Base-by-base conservation (phyloP, 2,797 vertebrate species). In the Sparidentex hasta region DNA sequence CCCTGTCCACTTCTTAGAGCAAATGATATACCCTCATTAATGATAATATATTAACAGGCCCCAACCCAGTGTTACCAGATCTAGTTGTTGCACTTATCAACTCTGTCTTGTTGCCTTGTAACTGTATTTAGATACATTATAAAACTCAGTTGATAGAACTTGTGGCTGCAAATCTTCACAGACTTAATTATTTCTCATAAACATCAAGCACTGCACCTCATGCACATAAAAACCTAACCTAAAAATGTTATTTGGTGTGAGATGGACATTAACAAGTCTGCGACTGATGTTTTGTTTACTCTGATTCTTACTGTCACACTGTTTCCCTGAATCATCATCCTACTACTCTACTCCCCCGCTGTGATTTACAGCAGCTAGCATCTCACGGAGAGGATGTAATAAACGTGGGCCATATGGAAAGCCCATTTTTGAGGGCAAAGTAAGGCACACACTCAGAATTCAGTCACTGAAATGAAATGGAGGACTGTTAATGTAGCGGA, bases 21-120 rank as follows among this genome's bases (percentile, higher is more conserved):
- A 54, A 83, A 50, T 74, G 62, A 78, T 88, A 79, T 80, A 77
- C 74, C 14, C 71, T 78, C 64, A 51, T 66, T 90, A 83, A 89
- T 90, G 74, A 86, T 79, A 71, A 76, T 69, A 51, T 79, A 85
- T 84, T 81, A 84, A 88, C 76, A 81, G 61, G 57, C 74, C 58
- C 63, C 56, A 48, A 57, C 78, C 58, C 65, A 71, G 58, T 76
- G 68, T 62, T 85, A 78, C 74, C 87, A 90, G 83, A 27, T 51
- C 46, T 44, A 69, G 38, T 54, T 79, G 68, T 69, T 74, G 63
- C 63, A 64, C 59, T 83, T 76, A 75, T 85, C 78, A 74, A 27
- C 57, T 55, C 52, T 57, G 47, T 64, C 55, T 59, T 44, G 23
- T 51, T 55, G 55, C 65, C 66, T 83, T 74, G 65, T 70, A 81